These are phyloP conservation scores for Agrypnia vestita DNA, from an alignment of 1,140 invertebrate genomes.

Conservation along the genomic window DNA sequence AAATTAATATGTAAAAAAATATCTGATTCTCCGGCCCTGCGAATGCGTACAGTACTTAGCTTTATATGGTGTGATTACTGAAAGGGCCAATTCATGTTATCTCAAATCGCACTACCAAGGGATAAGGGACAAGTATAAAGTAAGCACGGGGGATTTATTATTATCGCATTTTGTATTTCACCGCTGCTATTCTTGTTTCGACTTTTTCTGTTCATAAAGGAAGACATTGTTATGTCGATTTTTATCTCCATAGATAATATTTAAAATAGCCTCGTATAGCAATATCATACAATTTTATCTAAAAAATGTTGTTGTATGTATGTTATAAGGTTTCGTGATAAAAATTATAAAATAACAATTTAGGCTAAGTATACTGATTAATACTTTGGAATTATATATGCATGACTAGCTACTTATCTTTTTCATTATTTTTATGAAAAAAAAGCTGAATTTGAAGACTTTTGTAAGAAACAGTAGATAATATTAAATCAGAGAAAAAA, in stretches of 20 bases:
- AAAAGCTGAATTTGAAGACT: too few species aligned
- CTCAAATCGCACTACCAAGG: constrained; percentile 30
- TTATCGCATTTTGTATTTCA: constrained; percentile 38
- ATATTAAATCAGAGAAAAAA: too few species aligned
- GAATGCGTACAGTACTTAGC: neutral
- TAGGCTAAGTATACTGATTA: too few species aligned
- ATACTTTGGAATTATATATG: too few species aligned
- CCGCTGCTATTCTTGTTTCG: constrained; percentile 1
- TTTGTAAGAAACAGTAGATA: too few species aligned
- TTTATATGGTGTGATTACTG: constrained; percentile 29
- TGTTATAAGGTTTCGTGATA: too few species aligned
- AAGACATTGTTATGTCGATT: neutral
- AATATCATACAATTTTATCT: too few species aligned
- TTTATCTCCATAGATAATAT: neutral
- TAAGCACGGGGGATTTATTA: constrained; percentile 25
- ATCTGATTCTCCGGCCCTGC: neutral
- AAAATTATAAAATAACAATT: too few species aligned
- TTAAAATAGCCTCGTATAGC: neutral
- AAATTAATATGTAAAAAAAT: too few species aligned
- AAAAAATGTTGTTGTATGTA: too few species aligned
- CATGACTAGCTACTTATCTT: too few species aligned
- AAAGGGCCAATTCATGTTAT: constrained; percentile 36
- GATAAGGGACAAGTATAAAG: neutral
- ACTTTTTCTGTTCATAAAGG: neutral
- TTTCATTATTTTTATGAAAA: too few species aligned